Evolutionary conservation across 2,797 vertebrate genomes (phyloP), one percentile per base, ranked within the genome.

Genomic region (Hoplostethus atlanticus): DNA sequence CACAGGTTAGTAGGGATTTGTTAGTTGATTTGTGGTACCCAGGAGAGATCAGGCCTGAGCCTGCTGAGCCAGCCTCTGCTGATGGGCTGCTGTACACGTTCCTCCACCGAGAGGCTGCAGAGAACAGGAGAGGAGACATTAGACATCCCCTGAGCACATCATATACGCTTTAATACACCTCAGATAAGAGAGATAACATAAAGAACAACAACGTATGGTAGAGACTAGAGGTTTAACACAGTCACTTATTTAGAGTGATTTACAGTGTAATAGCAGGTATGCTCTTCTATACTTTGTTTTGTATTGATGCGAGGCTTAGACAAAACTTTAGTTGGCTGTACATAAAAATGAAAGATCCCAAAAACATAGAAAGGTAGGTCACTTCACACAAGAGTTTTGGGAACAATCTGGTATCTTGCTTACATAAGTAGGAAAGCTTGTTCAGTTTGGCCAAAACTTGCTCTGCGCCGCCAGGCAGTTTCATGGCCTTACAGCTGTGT

Each of bases 21-120:
- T 97, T 97, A 98, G 97, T 97, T 87, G 97, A 96, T 97, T 97
- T 98, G 95, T 96, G 95, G 94, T 97, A 96, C 96, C 96, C 96
- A 79, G 97, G 96, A 92, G 96, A 97, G 89, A 95, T 95, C 93
- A 95, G 92, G 89, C 96, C 95, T 79, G 95, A 95, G 92, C 95
- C 93, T 88, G 94, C 92, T 58, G 89, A 94, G 93, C 94, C 91
- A 86, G 94, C 81, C 77, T 97, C 96, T 76, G 92, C 85, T 68
- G 96, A 95, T 6, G 97, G 95, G 77, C 96, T 97, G 94, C 96
- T 96, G 95, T 97, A 97, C 92, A 98, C 92, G 93, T 94, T 97
- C 94, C 95, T 97, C 97, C 96, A 97, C 82, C 97, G 95, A 87
- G 95, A 95, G 4, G 96, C 96, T 97, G 94, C 92, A 77, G 71